A percentile compares a stretch with the other conserved stretches of the same genome.
phyloP scores from a whole-genome alignment of 2,797 vertebrate species.

The Muscicapa striata region DNA sequence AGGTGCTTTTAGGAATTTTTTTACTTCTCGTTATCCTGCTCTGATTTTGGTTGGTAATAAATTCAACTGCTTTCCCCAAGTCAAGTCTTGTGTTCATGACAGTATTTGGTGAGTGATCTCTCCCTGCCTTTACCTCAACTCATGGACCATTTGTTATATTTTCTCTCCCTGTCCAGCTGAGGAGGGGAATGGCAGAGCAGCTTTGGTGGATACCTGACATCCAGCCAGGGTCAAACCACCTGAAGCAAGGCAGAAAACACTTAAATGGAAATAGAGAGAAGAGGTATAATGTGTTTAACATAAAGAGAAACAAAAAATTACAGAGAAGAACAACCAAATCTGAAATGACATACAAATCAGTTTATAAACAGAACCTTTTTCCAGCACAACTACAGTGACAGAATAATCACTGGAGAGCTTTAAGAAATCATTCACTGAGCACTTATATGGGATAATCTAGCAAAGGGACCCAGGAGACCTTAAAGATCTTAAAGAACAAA shows the following conservation, averaged over 20 bases:
- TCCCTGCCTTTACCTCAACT: background rate
- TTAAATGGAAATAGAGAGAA: background rate
- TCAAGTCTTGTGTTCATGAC: background rate
- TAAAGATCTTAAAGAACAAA: constrained; percentile 51
- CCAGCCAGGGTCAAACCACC: background rate
- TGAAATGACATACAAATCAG: constrained; percentile 41
- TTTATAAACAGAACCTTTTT: constrained; percentile 54
- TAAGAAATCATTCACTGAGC: constrained; percentile 54
- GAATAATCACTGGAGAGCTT: constrained; percentile 56
- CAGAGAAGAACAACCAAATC: constrained; percentile 27
- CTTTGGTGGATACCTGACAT: background rate
- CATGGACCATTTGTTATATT: background rate
- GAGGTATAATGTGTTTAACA: constrained; percentile 20
- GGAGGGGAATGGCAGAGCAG: background rate
- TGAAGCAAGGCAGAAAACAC: background rate
- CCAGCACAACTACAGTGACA: constrained; percentile 33
- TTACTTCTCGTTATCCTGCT: background rate
- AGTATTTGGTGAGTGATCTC: background rate
- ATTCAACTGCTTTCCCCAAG: background rate
- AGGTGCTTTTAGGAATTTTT: background rate
- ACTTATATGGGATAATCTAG: constrained; percentile 51
- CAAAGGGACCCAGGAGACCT: constrained; percentile 39
- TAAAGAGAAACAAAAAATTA: constrained; percentile 42
- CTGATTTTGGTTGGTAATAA: background rate
- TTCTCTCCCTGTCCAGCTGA: background rate